Conservation (phyloP, 2,113 vertebrate genomes). For the Chamaea fasciata region DNA sequence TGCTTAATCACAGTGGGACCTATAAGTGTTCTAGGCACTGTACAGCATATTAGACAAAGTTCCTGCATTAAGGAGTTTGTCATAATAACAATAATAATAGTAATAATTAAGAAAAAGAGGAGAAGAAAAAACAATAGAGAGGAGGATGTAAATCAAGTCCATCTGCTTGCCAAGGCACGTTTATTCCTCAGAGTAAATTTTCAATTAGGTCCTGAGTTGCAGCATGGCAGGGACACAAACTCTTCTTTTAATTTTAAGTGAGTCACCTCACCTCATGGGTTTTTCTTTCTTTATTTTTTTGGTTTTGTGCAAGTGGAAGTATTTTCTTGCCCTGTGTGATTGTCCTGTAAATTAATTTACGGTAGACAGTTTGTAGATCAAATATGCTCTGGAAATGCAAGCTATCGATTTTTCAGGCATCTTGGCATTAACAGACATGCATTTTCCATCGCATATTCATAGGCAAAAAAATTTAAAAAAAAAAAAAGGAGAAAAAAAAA, state of each 20-base stretch:
- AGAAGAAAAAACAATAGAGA: rapidly evolving
- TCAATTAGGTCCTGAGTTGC: neutral
- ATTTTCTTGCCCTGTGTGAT: neutral
- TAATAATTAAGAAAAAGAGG: neutral
- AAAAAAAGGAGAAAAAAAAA: neutral
- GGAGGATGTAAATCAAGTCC: neutral
- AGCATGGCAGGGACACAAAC: neutral
- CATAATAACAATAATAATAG: neutral
- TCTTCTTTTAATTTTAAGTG: neutral
- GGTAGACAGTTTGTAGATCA: neutral
- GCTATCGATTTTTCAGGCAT: conserved; percentile 1
- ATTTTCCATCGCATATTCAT: neutral
- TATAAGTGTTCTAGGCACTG: neutral
- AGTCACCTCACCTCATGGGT: neutral
- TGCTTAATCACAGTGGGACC: neutral
- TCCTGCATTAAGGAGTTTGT: neutral
- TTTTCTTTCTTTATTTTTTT: neutral
- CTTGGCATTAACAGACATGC: neutral
- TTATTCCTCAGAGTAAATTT: neutral
- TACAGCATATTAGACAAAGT: neutral
- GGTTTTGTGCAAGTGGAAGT: neutral
- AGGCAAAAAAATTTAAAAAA: neutral
- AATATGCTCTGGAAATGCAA: neutral
- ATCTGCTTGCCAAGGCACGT: neutral
- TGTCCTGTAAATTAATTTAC: neutral